A percentile compares a stretch with the other conserved stretches of the same genome.
These are phyloP conservation scores for Ferrisia virgata DNA, from an alignment of 2,888 invertebrate species.

Conservation along the genomic window DNA sequence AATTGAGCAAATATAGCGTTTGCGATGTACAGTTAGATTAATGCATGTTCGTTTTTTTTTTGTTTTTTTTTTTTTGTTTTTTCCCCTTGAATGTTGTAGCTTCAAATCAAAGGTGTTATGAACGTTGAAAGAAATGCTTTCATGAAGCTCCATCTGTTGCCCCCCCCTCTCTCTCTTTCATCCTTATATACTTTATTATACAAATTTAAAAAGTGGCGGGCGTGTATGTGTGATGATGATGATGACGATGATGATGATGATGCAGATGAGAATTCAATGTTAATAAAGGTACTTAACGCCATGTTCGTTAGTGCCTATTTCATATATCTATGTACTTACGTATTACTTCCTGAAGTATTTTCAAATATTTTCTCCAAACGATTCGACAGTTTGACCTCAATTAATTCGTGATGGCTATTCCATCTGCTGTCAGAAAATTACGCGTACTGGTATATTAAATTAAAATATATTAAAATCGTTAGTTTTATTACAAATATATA, in stretches of 20 bases:
- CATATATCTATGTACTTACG: too few relatives aligned
- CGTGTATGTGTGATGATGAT: not conserved
- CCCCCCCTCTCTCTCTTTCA: not conserved
- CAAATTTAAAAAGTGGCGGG: not conserved
- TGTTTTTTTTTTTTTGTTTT: not conserved
- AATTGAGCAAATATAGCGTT: not conserved
- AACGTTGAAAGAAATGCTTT: not conserved
- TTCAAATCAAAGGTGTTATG: not conserved
- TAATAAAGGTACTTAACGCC: not conserved
- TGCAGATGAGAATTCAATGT: not conserved
- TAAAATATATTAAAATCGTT: not conserved
- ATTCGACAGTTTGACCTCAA: not conserved
- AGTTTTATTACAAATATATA: not conserved
- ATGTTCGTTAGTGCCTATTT: not conserved
- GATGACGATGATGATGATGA: not conserved
- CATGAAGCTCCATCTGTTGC: too few relatives aligned
- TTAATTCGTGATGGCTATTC: not conserved
- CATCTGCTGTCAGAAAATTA: not conserved
- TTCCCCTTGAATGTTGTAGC: not conserved
- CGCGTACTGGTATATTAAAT: not conserved
- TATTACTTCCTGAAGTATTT: not conserved
- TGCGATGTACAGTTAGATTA: not conserved
- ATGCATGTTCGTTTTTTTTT: not conserved
- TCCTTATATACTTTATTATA: not conserved
- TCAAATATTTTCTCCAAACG: not conserved